Evolutionary conservation across 2,888 invertebrate species (phyloP), one percentile per base, ranked within the genome.

Genomic region (Ennomos quercinarius): DNA sequence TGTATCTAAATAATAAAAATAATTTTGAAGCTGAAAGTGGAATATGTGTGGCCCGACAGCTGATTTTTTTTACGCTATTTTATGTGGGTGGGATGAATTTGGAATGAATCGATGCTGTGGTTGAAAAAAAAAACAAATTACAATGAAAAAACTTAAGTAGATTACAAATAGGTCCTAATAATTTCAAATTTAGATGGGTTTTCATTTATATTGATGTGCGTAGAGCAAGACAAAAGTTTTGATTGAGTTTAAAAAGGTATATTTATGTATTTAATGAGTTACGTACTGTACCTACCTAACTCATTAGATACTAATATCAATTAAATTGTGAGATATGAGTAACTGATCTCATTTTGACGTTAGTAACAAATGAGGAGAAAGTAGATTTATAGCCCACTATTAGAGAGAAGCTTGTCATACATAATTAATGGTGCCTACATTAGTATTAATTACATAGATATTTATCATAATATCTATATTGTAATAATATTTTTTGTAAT

Each of bases 361-460:
- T 63, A 45, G 59, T 66, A 68, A 67, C 65, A 61, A 63, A 53
- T 47, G 52, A 57, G 54, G 65, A 61, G 70, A 67, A 69, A 72
- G 70, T 64, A 42, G 58, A 64, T 57, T 63, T 66, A 63, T 66
- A 58, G 53, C 55, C 51, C 50, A 58, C 53, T 52, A 53, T 57
- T 51, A 38, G 38, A 51, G 41, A 52, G 34, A 57, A 40, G 34
- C 49, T 45, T 53, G 48, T 56, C 52, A 13, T 57, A 52, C 41
- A 53, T 57, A 52, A 57, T 61, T 57, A 61, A 51, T 57, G 40
- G 13, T 39, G n/a, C n/a, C n/a, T n/a, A 43, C 55, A 60, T 60
- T 55, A 51, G 51, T 49, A 56, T 56, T 56, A 56, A 51, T 56
- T 41, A 12, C 12, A 17, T 36, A 43, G 10, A 51, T 47, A 50